These are phyloP conservation scores for Pyrrhosoma nymphula DNA, from an alignment of 2,888 invertebrate species.

Conservation along the genomic window DNA sequence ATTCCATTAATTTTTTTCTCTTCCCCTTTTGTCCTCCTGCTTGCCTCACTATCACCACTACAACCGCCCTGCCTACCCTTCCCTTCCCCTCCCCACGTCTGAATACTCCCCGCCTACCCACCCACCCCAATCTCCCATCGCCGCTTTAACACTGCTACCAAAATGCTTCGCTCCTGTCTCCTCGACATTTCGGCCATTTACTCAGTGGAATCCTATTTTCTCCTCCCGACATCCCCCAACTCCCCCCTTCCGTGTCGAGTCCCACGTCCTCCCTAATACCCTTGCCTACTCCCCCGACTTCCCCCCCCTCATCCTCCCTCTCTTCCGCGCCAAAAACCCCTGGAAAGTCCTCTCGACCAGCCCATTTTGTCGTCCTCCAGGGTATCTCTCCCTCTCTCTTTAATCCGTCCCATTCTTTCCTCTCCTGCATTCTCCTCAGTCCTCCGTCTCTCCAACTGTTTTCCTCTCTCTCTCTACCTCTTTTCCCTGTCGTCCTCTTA, in stretches of 20 bases:
- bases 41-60: not conserved
- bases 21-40: not conserved
- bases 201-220: constrained; percentile 60
- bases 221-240: constrained; percentile 47
- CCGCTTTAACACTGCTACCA: constrained; percentile 71
- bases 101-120: too few species aligned
- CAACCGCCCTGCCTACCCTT: not conserved
- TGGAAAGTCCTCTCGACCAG: not conserved
- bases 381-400: not conserved
- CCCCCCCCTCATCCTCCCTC: not conserved
- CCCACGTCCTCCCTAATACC: constrained; percentile 13
- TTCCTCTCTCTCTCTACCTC: too few species aligned
- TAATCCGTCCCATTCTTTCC: not conserved
- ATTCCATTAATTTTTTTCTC: constrained; percentile 44
- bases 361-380: not conserved
- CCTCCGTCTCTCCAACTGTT: not conserved
- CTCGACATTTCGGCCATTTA: constrained; percentile 65
- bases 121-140: not conserved
- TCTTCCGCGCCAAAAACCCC: constrained; percentile 63
- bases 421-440: not conserved
- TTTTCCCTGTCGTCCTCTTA: too few species aligned
- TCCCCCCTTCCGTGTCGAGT: constrained; percentile 21
- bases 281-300: not conserved
- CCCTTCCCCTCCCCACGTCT: not conserved
- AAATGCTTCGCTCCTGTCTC: constrained; percentile 67